A percentile compares a stretch with the other conserved stretches of the same genome.
Evolutionary conservation across 2,797 vertebrate species (phyloP).

Genomic region (Scomberomorus guttatus): DNA sequence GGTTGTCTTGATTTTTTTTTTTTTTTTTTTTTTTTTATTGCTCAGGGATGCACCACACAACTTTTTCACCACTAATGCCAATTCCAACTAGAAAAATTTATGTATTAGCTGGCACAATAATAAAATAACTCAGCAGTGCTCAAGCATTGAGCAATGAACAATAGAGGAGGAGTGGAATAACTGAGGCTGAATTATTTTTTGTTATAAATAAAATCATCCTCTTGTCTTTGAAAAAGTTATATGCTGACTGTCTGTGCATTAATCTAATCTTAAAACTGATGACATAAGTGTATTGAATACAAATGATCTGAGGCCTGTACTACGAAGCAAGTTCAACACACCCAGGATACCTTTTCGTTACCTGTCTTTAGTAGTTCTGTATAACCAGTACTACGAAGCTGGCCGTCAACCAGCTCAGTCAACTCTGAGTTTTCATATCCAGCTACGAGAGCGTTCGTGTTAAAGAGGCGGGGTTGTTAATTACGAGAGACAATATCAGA

Average conservation of each 20-base stretch:
- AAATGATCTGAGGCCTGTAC: constrained; percentile 10
- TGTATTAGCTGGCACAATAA: constrained; percentile 35
- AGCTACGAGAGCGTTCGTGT: too few relatives aligned
- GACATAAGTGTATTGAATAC: constrained; percentile 28
- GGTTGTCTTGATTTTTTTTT: constrained; percentile 30
- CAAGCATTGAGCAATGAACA: constrained; percentile 23
- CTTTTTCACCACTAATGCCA: constrained; percentile 39
- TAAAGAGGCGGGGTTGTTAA: too few relatives aligned
- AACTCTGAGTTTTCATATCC: too few relatives aligned
- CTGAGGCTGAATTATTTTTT: constrained; percentile 17
- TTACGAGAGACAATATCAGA: too few relatives aligned
- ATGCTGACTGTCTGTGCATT: constrained; percentile 28
- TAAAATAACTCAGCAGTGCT: constrained; percentile 51
- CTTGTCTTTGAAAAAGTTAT: not conserved
- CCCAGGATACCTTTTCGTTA: too few relatives aligned
- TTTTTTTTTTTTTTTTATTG: constrained; percentile 45
- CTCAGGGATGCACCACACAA: constrained; percentile 46
- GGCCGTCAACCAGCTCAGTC: too few relatives aligned
- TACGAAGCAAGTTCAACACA: too few relatives aligned
- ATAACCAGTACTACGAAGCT: too few relatives aligned
- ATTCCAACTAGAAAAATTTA: constrained; percentile 41
- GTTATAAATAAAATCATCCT: constrained; percentile 20
- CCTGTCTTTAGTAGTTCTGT: too few relatives aligned
- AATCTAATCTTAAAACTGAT: constrained; percentile 35
- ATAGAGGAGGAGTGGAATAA: constrained; percentile 14